Conservation (phyloP, 2,888 invertebrate species). For the Sesamia inferens region DNA sequence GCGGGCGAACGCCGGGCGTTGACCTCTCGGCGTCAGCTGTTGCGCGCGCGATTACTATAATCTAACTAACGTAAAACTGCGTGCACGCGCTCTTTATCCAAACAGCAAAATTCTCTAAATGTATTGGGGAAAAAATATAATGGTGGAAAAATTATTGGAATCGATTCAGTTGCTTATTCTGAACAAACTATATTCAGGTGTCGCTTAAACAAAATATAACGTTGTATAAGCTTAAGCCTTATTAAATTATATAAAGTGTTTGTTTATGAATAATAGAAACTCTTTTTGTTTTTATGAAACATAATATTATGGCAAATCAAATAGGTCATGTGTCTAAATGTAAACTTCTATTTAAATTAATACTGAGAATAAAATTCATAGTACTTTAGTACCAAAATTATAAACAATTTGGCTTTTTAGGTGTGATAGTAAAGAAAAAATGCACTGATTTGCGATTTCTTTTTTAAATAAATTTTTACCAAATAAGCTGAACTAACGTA, state of each 20-base stretch:
- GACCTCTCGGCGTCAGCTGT: too few relatives aligned
- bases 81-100: too few relatives aligned
- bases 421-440: slow-evolving; percentile 60
- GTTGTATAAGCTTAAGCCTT: too few relatives aligned
- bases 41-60: too few relatives aligned
- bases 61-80: too few relatives aligned
- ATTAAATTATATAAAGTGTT: slow-evolving; percentile 20
- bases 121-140: too few relatives aligned
- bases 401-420: slow-evolving; percentile 80
- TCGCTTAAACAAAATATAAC: too few relatives aligned
- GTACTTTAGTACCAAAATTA: slow-evolving; percentile 50
- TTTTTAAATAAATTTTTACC: slow-evolving; percentile 64
- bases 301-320: slow-evolving; percentile 19
- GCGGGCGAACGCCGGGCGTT: too few relatives aligned
- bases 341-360: slow-evolving; percentile 29
- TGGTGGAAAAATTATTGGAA: too few relatives aligned
- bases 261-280: not conserved
- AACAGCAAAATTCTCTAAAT: too few relatives aligned
- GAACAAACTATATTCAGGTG: too few relatives aligned
- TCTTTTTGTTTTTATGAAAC: not conserved
- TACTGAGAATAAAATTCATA: slow-evolving; percentile 49
- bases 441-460: slow-evolving; percentile 69
- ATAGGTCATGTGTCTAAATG: slow-evolving; percentile 8
- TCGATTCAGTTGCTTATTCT: too few relatives aligned
- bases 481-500: slow-evolving; percentile 72